A percentile compares a stretch with the other conserved stretches of the same genome.
Evolutionary conservation across 1,140 invertebrate genomes (phyloP).

Genomic region (Drusus annulatus): DNA sequence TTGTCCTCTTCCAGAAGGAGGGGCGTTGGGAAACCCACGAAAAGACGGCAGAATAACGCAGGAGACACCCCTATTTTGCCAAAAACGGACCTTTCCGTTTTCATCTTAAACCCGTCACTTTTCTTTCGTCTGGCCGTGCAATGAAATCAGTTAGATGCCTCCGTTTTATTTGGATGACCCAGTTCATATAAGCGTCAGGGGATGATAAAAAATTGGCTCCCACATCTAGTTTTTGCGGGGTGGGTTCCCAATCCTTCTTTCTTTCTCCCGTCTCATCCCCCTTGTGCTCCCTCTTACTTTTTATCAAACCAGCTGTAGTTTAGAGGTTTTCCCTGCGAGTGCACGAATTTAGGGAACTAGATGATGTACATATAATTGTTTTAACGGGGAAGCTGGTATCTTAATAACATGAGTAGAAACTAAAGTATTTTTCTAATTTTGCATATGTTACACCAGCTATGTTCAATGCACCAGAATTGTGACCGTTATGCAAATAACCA

Average conservation of each 20-base stretch:
- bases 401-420: too few species aligned
- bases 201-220: slow-evolving; percentile 55
- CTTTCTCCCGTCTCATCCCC: not conserved
- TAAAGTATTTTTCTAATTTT: too few species aligned
- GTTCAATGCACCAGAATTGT: too few species aligned
- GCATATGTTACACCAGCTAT: too few species aligned
- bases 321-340: slow-evolving; percentile 26
- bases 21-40: not conserved
- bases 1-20: slow-evolving; percentile 30
- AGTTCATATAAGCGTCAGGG: slow-evolving; percentile 51
- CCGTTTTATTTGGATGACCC: slow-evolving; percentile 53
- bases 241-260: not conserved
- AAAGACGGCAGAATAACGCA: too few species aligned
- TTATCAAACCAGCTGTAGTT: slow-evolving; percentile 51
- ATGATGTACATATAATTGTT: not conserved
- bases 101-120: slow-evolving; percentile 22
- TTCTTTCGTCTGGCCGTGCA: slow-evolving; percentile 18
- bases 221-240: slow-evolving; percentile 51
- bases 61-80: slow-evolving; percentile 5
- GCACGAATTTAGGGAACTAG: not conserved
- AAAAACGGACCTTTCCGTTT: slow-evolving; percentile 18
- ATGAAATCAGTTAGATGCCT: slow-evolving; percentile 42
- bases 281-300: slow-evolving; percentile 24
- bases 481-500: too few species aligned
- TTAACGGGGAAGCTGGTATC: too few species aligned